Base-by-base conservation (phyloP, 2,113 vertebrate species). In the Aramus guarauna region DNA sequence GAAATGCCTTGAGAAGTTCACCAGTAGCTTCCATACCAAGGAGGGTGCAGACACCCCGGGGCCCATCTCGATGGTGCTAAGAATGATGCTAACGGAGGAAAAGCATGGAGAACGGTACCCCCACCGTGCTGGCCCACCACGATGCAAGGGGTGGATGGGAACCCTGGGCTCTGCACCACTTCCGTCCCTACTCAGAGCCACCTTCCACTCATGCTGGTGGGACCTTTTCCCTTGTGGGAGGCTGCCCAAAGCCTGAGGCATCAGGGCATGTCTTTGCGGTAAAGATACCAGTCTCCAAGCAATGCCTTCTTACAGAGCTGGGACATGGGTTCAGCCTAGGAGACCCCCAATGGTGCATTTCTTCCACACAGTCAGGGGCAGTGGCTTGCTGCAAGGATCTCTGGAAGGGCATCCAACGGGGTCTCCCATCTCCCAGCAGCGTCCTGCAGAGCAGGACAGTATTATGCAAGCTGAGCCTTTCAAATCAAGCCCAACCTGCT, bases 401-500 rank as follows among this genome's bases (percentile, higher is more conserved):
- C 58, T 22, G 34, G 60, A 91, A 77, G 30, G 75, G 21, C 37
- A 56, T 63, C 50, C 58, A 96, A 73, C 10, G 19, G 69, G 15
- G 12, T 60, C 43, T 66, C 18, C 53, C 23, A 60, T 63, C 52
- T 94, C 66, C 68, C 41, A 55, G 56, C 41, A 92, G 30, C 0
- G 0, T 59, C 41, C 47, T 37, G 50, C 24, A 15, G 2, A 0
- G 71, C 62, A 74, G 37, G 81, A 82, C 45, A 73, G 58, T 1
- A 2, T 63, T 96, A 47, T 58, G 56, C 60, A 77, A 62, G 56
- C 41, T 20, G 36, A 97, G 88, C 32, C 59, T 56, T 2, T 36
- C 52, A n/a, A 96, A 91, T 95, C 69, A 59, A 81, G 81, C 43
- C 74, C 81, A 95, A 93, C 69, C 26, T 88, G 91, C 86, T 92